Percentiles rank a stretch among this genome's conserved stretches.
Evolutionary conservation across 2,797 vertebrate genomes (phyloP).

Genomic region (Acanthopagrus latus): DNA sequence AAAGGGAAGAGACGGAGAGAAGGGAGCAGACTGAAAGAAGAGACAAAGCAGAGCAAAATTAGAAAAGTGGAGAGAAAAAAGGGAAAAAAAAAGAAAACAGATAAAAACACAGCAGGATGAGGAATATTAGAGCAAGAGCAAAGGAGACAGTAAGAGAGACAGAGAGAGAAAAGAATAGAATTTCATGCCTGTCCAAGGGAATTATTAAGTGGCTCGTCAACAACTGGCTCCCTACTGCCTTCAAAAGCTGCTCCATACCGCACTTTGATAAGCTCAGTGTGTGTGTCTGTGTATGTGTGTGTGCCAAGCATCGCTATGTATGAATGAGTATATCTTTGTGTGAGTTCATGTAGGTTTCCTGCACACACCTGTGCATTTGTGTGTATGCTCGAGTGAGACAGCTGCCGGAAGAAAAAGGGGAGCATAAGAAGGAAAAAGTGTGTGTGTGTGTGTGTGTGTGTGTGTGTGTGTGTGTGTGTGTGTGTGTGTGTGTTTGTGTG

Average conservation of each 20-base stretch:
- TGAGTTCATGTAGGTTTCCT: conserved; percentile 36
- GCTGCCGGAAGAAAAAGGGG: background rate
- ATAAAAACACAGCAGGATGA: conserved; percentile 49
- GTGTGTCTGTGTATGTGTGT: conserved; percentile 31
- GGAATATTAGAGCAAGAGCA: conserved; percentile 53
- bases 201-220: conserved; percentile 84
- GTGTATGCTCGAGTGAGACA: conserved; percentile 1
- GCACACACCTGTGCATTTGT: conserved; percentile 21
- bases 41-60: conserved; percentile 36
- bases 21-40: background rate
- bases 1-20: background rate
- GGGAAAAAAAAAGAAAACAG: conserved; percentile 32
- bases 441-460: background rate
- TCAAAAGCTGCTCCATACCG: conserved; percentile 69
- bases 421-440: background rate
- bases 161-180: conserved; percentile 65
- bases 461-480: background rate
- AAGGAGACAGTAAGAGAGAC: conserved; percentile 53
- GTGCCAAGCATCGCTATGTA: conserved; percentile 41
- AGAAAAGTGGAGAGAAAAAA: conserved; percentile 25
- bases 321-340: conserved; percentile 44
- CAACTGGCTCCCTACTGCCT: conserved; percentile 68
- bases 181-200: conserved; percentile 80
- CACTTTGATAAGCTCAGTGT: conserved; percentile 66
- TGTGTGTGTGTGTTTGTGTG: background rate